Evolutionary conservation across 2,113 vertebrate genomes (phyloP).

Genomic region (Plectropomus leopardus): DNA sequence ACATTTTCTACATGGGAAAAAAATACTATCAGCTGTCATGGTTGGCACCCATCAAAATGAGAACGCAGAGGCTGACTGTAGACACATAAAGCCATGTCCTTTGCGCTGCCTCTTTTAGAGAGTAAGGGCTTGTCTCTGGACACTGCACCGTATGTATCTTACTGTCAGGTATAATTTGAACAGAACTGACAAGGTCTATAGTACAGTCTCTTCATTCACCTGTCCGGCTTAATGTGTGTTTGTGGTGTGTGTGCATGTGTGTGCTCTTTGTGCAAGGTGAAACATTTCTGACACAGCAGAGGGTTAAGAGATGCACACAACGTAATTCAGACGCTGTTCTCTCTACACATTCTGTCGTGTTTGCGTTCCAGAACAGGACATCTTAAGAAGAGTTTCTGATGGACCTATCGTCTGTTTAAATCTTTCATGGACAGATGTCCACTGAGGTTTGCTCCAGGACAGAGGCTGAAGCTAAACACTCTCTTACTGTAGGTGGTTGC

Average conservation of each 20-base stretch:
- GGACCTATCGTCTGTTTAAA: constrained; percentile 84
- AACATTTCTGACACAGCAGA: constrained; percentile 77
- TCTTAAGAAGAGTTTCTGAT: constrained; percentile 78
- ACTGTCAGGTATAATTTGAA: constrained; percentile 76
- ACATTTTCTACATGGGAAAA: neutral
- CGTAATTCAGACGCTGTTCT: constrained; percentile 15
- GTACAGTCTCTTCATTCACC: constrained; percentile 69
- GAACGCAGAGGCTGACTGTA: constrained; percentile 35
- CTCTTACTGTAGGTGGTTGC: constrained; percentile 84
- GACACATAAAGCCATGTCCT: constrained; percentile 59
- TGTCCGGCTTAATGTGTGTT: constrained; percentile 68
- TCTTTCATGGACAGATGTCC: constrained; percentile 90
- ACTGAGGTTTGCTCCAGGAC: constrained; percentile 87
- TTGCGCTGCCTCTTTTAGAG: constrained; percentile 48
- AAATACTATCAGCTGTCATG: constrained; percentile 37
- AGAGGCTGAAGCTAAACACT: constrained; percentile 89
- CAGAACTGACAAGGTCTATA: constrained; percentile 71
- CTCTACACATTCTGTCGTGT: constrained; percentile 52
- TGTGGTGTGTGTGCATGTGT: constrained; percentile 33
- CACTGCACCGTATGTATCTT: constrained; percentile 55
- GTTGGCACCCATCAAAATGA: constrained; percentile 40
- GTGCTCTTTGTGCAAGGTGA: constrained; percentile 74
- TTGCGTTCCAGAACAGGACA: constrained; percentile 58
- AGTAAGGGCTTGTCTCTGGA: constrained; percentile 66
- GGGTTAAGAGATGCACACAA: constrained; percentile 55